Percentiles rank a stretch among this genome's conserved stretches.
phyloP scores from a whole-genome alignment of 37 sponge, comb jelly and placozoan species.

The Tethya wilhelma region DNA sequence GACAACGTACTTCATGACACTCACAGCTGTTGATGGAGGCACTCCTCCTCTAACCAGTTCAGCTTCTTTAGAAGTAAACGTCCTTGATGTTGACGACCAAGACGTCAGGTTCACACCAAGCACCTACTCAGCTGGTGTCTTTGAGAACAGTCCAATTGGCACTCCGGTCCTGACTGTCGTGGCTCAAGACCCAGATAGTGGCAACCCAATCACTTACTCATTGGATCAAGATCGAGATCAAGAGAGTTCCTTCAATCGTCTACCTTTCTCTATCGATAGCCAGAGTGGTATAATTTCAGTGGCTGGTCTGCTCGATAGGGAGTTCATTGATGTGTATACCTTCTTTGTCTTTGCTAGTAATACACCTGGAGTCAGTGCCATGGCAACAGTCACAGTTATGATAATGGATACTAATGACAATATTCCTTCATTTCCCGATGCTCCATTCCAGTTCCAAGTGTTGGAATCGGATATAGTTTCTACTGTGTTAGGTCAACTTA shows the following conservation, averaged over 20 bases:
- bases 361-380: constrained; percentile 15
- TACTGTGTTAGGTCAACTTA: constrained; percentile 25
- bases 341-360: constrained; percentile 26
- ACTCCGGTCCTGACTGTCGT: background rate
- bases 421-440: constrained; percentile 14
- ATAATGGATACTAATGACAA: constrained; percentile 60
- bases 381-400: constrained; percentile 31
- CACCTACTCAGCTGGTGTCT: constrained; percentile 14
- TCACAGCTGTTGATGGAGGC: constrained; percentile 40
- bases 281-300: constrained; percentile 49
- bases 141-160: constrained; percentile 36
- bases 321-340: constrained; percentile 2
- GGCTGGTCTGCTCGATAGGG: constrained; percentile 46
- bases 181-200: constrained; percentile 48
- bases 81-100: constrained; percentile 40
- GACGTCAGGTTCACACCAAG: constrained; percentile 8
- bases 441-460: constrained; percentile 34
- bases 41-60: constrained; percentile 8
- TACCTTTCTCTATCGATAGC: constrained; percentile 44
- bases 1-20: constrained; percentile 13
- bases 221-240: background rate
- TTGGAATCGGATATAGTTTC: constrained; percentile 40
- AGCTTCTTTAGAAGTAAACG: constrained; percentile 19
- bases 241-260: background rate
- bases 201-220: constrained; percentile 47